Evolutionary conservation across 1,140 invertebrate genomes (phyloP).

Genomic region (Pseudomyrmex concolor): DNA sequence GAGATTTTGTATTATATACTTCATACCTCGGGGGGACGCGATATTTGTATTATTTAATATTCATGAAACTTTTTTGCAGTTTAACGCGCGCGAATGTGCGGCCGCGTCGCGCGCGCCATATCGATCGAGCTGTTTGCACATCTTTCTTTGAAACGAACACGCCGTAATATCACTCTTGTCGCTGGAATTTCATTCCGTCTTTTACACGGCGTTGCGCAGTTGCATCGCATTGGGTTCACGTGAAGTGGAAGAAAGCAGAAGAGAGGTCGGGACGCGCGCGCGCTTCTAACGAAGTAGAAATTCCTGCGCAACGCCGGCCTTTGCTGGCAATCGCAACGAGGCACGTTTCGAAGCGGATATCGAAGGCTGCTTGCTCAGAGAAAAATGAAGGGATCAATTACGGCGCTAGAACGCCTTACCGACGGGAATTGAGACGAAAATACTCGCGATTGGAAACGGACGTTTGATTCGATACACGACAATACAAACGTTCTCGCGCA

Average conservation of each 20-base stretch:
- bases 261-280: background rate
- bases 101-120: background rate
- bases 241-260: slow-evolving; percentile 15
- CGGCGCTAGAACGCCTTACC: background rate
- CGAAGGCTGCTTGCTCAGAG: slow-evolving; percentile 14
- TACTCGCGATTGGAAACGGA: slow-evolving; percentile 25
- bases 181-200: slow-evolving; percentile 56
- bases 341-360: slow-evolving; percentile 42
- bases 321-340: slow-evolving; percentile 38
- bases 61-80: slow-evolving; percentile 7
- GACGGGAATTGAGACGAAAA: slow-evolving; percentile 51
- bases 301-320: slow-evolving; percentile 32
- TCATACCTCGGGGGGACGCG: background rate
- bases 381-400: slow-evolving; percentile 66
- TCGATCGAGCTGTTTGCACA: slow-evolving; percentile 11
- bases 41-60: slow-evolving; percentile 1
- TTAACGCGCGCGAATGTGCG: slow-evolving; percentile 10
- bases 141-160: background rate
- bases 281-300: slow-evolving; percentile 65
- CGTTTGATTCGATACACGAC: slow-evolving; percentile 1
- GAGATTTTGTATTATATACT: too few species aligned
- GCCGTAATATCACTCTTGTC: slow-evolving; percentile 44
- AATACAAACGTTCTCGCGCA: background rate
- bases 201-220: slow-evolving; percentile 23
- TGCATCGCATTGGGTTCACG: slow-evolving; percentile 9